Evolutionary conservation across 2,888 invertebrate species (phyloP).

Genomic region (Cylloceria caligata): DNA sequence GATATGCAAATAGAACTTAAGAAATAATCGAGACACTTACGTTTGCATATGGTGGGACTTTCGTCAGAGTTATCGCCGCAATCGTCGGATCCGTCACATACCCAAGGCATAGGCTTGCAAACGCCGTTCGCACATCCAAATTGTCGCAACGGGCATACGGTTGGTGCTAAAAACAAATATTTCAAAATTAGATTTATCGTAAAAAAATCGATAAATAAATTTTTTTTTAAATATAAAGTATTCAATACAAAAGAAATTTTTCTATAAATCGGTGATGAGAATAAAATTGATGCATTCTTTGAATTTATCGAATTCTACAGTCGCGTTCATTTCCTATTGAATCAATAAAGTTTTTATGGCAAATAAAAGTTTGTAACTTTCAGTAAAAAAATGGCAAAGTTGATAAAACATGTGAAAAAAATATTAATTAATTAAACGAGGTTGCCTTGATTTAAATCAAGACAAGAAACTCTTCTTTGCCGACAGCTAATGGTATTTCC

Average conservation of each 20-base stretch:
- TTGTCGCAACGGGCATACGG: slow-evolving; percentile 89
- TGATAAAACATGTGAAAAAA: not conserved
- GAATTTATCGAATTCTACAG: no score
- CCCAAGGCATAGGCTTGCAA: slow-evolving; percentile 92
- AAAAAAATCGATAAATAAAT: no score
- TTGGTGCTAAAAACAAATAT: slow-evolving; percentile 78
- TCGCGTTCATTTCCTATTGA: not conserved
- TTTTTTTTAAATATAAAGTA: not conserved
- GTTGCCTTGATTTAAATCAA: not conserved
- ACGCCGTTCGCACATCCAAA: slow-evolving; percentile 91
- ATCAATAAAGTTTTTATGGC: not conserved
- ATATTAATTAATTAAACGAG: not conserved
- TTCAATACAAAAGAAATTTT: no score
- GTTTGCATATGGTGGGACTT: slow-evolving; percentile 89
- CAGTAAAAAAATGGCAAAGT: not conserved
- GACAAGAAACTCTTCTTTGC: slow-evolving; percentile 63
- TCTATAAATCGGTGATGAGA: not conserved
- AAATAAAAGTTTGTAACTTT: not conserved
- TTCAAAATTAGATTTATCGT: slow-evolving; percentile 4
- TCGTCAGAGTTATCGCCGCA: slow-evolving; percentile 95
- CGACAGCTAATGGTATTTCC: slow-evolving; percentile 57
- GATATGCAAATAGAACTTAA: slow-evolving; percentile 15
- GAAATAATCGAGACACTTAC: slow-evolving; percentile 83
- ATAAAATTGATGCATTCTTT: no score
- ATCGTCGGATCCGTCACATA: slow-evolving; percentile 92